These are phyloP conservation scores for Muscina levida DNA, from an alignment of 2,888 invertebrate genomes.

Conservation along the genomic window DNA sequence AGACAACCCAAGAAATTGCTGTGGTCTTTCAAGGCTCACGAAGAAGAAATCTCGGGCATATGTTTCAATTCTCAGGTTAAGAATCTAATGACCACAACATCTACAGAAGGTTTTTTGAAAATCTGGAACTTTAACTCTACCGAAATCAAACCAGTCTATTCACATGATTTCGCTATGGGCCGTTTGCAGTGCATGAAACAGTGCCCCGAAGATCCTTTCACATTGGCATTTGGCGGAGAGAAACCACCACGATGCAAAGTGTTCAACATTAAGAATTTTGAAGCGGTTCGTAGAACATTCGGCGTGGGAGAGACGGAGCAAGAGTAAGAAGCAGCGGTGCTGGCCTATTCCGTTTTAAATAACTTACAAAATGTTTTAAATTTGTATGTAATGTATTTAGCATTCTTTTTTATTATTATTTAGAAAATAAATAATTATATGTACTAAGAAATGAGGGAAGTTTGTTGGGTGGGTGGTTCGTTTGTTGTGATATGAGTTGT, in stretches of 20 bases:
- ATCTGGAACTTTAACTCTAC: conserved; percentile 86
- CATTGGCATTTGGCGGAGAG: conserved; percentile 92
- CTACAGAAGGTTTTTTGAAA: conserved; percentile 90
- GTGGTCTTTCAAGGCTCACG: conserved; percentile 89
- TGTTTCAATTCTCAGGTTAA: conserved; percentile 86
- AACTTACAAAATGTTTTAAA: conserved; percentile 37
- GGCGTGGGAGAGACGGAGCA: conserved; percentile 69
- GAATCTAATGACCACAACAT: conserved; percentile 88
- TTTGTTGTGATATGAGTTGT: no score
- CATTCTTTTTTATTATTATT: conserved; percentile 45
- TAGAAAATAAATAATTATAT: conserved; percentile 42
- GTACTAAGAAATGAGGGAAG: no score
- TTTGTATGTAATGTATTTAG: conserved; percentile 39
- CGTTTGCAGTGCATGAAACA: conserved; percentile 86
- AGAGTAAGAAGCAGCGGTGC: conserved; percentile 21
- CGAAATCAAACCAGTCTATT: conserved; percentile 74
- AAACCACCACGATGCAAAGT: conserved; percentile 88
- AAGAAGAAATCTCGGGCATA: conserved; percentile 91
- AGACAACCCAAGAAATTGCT: conserved; percentile 84
- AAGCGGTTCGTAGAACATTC: conserved; percentile 76
- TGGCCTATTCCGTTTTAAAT: neutral
- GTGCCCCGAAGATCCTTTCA: conserved; percentile 90
- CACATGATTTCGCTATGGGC: conserved; percentile 85
- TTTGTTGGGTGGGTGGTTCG: no score
- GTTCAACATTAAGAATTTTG: conserved; percentile 78